Evolutionary conservation across 2,888 invertebrate species (phyloP).

Genomic region (Phorcus lineatus): DNA sequence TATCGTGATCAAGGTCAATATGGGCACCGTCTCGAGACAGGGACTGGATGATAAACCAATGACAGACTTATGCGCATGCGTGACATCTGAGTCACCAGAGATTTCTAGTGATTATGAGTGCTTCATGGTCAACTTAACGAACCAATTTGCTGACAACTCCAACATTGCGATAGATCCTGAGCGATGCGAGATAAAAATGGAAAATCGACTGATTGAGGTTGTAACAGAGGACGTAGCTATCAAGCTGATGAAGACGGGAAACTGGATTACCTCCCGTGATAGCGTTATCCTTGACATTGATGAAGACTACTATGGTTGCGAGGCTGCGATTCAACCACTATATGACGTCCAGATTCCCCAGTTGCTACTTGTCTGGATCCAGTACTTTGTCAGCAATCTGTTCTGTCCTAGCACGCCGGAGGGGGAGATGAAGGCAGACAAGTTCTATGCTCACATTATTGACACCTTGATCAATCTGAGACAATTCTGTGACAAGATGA

Average conservation of each 20-base stretch:
- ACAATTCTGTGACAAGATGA: neutral
- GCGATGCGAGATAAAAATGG: neutral
- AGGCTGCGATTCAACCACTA: constrained; percentile 54
- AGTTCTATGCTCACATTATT: constrained; percentile 20
- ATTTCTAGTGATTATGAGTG: neutral
- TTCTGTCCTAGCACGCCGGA: constrained; percentile 51
- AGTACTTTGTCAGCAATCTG: constrained; percentile 42
- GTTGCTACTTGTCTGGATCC: constrained; percentile 39
- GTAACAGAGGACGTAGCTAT: constrained; percentile 52
- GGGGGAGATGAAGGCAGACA: constrained; percentile 53
- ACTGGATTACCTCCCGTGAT: constrained; percentile 40
- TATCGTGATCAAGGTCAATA: constrained; percentile 32
- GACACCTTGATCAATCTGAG: constrained; percentile 23
- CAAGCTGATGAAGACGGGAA: constrained; percentile 33
- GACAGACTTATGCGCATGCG: neutral
- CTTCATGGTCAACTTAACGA: neutral
- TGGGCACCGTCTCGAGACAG: constrained; percentile 37
- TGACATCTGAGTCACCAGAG: neutral
- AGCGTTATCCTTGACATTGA: constrained; percentile 64
- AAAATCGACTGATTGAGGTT: constrained; percentile 45
- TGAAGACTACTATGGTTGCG: constrained; percentile 66
- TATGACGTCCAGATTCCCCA: constrained; percentile 46
- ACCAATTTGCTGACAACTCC: neutral
- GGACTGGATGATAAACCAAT: neutral
- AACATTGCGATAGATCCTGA: neutral